These are phyloP conservation scores for Pelobates cultripes DNA, from an alignment of 2,797 vertebrate genomes.

Conservation along the genomic window DNA sequence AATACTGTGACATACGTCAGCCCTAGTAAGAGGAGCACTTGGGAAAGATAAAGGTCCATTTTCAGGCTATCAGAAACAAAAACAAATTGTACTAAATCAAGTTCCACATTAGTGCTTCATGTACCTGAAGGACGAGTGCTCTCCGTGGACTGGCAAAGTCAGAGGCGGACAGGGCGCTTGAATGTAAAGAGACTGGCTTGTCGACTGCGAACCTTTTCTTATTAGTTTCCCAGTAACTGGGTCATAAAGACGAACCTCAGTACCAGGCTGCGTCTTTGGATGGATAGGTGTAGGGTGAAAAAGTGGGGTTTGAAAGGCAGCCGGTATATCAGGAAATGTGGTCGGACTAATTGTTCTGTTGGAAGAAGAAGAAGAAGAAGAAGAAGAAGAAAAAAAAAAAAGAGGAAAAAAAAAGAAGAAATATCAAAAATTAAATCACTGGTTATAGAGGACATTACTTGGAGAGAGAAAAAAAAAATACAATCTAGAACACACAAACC, in stretches of 20 bases:
- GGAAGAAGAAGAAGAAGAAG: constrained; percentile 23
- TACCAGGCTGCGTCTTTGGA: constrained; percentile 74
- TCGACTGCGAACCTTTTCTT: constrained; percentile 76
- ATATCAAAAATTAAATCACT: no score
- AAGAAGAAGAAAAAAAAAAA: constrained; percentile 14
- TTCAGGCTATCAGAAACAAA: no score
- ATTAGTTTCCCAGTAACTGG: constrained; percentile 93
- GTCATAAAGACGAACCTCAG: constrained; percentile 89
- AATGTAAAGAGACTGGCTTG: constrained; percentile 71
- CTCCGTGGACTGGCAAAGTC: constrained; percentile 73
- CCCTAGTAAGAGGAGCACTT: no score
- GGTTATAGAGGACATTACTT: no score
- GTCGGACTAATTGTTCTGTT: constrained; percentile 87
- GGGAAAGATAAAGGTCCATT: no score
- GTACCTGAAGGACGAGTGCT: constrained; percentile 89
- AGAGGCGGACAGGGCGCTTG: constrained; percentile 74
- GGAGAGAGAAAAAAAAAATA: no score
- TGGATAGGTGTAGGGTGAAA: constrained; percentile 84
- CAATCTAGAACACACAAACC: no score
- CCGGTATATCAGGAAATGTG: constrained; percentile 76
- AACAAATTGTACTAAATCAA: background rate
- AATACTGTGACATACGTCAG: no score
- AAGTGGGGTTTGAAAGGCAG: constrained; percentile 71
- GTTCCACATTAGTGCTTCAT: constrained; percentile 48
- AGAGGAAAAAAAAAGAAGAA: no score